Evolutionary conservation across 2,113 vertebrate species (phyloP), one percentile per base, ranked within the genome.

Genomic region (Heterocephalus glaber): DNA sequence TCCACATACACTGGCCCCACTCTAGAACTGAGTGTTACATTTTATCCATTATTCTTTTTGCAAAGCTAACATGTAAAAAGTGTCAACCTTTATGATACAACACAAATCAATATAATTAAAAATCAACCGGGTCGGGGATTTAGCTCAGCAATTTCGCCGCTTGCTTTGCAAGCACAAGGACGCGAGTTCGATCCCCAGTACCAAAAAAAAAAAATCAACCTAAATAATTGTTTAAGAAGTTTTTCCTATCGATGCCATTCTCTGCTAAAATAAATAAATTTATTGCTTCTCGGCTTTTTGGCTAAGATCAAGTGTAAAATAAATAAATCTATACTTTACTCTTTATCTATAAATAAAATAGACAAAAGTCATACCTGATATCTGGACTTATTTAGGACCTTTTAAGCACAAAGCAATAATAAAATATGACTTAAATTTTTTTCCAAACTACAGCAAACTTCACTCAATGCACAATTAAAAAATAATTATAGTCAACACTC

Each of bases 41-140:
- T 89, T 94, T 80, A 89, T 66, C 49, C 58, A 91, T 93, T 86
- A 96, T 7, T 82, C n/a, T 80, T 93, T 89, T 47, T 70, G 16
- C 30, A 93, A 44, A 95, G 24, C 12, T 93, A 10, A 93, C 24
- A 89, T 54, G 91, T 65, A 85, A 80, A 47, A 91, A 90, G 41
- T 94, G 56, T 70, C 47, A 86, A n/a, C 22, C 13, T 84, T 89
- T 70, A 97, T 66, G 16, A 92, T 41, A 92, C 2, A 92, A 30
- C 28, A 90, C 65, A 95, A 94, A 87, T 74, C 24, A 96, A 61
- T 47, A 70, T 52, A 87, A 76, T 90, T 85, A 94, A 94, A 96
- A 97, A 47, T 81, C 54, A 96, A 92, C 20, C 30, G 56, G 54
- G 54, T 14, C 13, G 13, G 54, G 54, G 54, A 56, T 8, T 56